These are phyloP conservation scores for Brachionus koreanus DNA, from an alignment of 1,140 invertebrate species.

Conservation along the genomic window DNA sequence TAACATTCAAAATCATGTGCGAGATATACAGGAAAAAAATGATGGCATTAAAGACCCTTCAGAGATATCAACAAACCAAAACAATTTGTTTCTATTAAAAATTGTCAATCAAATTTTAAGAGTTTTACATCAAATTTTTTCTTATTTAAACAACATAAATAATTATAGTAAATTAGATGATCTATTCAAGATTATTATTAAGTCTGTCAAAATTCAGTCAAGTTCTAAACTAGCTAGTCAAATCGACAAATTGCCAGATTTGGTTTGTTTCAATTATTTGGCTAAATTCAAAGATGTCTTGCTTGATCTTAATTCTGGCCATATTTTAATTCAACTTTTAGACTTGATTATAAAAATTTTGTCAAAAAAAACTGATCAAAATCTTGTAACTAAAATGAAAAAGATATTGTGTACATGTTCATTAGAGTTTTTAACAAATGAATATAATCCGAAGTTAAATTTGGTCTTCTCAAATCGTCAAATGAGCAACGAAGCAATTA, in stretches of 20 bases:
- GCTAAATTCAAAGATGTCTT: constrained; percentile 25
- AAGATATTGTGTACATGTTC: constrained; percentile 23
- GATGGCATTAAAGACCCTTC: constrained; percentile 37
- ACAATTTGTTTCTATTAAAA: constrained; percentile 13
- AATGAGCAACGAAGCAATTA: constrained; percentile 14
- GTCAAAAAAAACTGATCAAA: background rate
- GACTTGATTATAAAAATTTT: constrained; percentile 26
- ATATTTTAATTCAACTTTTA: background rate
- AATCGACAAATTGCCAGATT: background rate
- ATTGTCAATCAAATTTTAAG: constrained; percentile 14
- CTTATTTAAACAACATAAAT: background rate
- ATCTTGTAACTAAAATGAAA: background rate
- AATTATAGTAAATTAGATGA: background rate
- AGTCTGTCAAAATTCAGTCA: constrained; percentile 21
- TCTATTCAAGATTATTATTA: background rate
- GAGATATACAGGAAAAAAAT: background rate
- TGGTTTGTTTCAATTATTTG: constrained; percentile 18
- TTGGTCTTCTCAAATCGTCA: background rate
- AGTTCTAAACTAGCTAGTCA: constrained; percentile 24
- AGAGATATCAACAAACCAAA: constrained; percentile 3
- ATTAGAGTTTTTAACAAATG: constrained; percentile 14
- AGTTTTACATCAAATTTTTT: background rate
- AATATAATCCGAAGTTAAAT: constrained; percentile 27
- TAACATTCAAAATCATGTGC: background rate
- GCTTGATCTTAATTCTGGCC: background rate